Evolutionary conservation across 1,140 invertebrate genomes (phyloP), one percentile per base, ranked within the genome.

Genomic region (Halictus rubicundus): DNA sequence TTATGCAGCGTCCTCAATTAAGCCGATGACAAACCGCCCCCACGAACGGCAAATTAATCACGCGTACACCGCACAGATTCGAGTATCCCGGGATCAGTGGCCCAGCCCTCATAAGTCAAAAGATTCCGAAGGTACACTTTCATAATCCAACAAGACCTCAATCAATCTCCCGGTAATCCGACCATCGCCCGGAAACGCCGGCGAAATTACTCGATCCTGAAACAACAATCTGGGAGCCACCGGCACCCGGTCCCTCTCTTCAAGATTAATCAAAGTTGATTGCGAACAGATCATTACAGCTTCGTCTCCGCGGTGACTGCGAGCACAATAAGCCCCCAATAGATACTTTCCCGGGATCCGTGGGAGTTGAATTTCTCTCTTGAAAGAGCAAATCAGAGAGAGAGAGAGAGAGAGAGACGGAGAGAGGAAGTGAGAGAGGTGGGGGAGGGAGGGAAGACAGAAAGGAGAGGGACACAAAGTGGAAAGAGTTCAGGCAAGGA

Each of bases 281-380:
- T 61, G 59, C 14, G 59, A 61, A 61, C 59, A 61, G 25, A 57
- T 57, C 54, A 57, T 57, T 57, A 57, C 54, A 57, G 54, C 54
- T n/a, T 7, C 19, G 54, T 57, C 54, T 9, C 21, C 21, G 54
- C 54, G 54, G 54, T n/a, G 19, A 57, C n/a, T 57, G 21, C n/a
- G 54, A 57, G 54, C 54, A 57, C 54, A 57, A 57, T 57, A 57
- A 57, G 19, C 54, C 21, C 21, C n/a, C 54, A 57, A 57, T 61
- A 25, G 23, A 64, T 27, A 39, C 61, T 64, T 9, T 64, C 32
- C 61, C 25, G 27, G 25, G 7, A 5, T 19, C 32, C 16, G 14
- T n/a, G 21, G 32, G n/a, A 25, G 14, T n/a, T 14, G 42, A 25
- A 49, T 46, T 16, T 49, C 46, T n/a, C 42, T 7, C 5, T 52